These are phyloP conservation scores for Calvadosia cruxmelitensis DNA, from an alignment of 30 jellyfish, hydroid and myxozoan species.

Conservation along the genomic window DNA sequence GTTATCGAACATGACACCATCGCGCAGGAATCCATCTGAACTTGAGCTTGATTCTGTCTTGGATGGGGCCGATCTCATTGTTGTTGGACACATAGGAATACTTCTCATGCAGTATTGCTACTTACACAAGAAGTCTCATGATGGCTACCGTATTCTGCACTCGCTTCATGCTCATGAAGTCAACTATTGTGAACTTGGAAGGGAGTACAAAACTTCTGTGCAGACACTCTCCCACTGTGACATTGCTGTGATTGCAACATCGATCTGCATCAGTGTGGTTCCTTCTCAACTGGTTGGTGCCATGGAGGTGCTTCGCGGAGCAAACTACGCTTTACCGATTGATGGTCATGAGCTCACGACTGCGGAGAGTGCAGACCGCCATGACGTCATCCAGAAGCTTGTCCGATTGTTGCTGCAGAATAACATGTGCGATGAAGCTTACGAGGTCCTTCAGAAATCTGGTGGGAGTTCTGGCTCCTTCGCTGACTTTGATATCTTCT, in stretches of 20 bases:
- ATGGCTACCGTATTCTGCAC: constrained; percentile 24
- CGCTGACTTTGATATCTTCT: background rate
- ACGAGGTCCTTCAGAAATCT: constrained; percentile 14
- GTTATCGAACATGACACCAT: background rate
- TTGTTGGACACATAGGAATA: constrained; percentile 53
- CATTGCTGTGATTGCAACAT: constrained; percentile 28
- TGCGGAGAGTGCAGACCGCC: constrained; percentile 11
- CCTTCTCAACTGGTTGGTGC: constrained; percentile 47
- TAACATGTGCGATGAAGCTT: constrained; percentile 23
- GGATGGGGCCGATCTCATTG: constrained; percentile 18
- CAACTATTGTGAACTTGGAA: constrained; percentile 27
- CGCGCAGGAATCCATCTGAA: background rate
- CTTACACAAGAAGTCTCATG: constrained; percentile 2
- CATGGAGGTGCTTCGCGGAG: constrained; percentile 37
- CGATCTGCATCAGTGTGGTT: constrained; percentile 21
- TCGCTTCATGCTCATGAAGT: constrained; percentile 24
- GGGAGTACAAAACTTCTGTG: background rate
- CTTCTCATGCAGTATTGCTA: constrained; percentile 13
- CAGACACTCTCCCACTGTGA: constrained; percentile 21
- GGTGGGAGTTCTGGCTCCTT: background rate
- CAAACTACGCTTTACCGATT: constrained; percentile 28
- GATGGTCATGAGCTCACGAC: background rate
- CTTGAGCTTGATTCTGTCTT: background rate
- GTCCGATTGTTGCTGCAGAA: background rate
- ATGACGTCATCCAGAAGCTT: background rate